Evolutionary conservation across 1,140 invertebrate species (phyloP).

Genomic region (Orussus abietinus): DNA sequence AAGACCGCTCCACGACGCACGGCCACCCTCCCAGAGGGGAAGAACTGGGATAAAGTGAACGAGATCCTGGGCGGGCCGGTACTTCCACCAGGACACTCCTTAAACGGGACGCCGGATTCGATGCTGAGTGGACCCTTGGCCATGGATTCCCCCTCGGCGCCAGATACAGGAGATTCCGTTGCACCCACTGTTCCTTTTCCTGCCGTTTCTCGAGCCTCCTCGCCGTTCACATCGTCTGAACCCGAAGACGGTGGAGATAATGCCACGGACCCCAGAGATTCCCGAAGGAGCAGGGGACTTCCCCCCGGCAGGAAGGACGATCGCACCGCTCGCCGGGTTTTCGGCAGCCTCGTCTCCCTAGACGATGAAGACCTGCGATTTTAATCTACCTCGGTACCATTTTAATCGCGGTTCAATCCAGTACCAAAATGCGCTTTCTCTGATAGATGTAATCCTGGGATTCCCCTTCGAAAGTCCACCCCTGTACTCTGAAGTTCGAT

Average conservation of each 20-base stretch:
- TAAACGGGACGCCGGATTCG: constrained; percentile 36
- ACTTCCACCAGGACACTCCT: constrained; percentile 19
- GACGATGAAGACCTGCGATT: constrained; percentile 26
- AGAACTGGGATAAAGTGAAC: constrained; percentile 14
- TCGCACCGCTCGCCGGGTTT: constrained; percentile 21
- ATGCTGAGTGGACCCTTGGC: constrained; percentile 27
- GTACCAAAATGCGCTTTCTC: too few relatives aligned
- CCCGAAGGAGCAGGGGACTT: background rate
- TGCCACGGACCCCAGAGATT: background rate
- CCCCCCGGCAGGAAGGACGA: constrained; percentile 1
- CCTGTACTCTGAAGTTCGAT: too few relatives aligned
- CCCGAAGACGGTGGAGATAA: constrained; percentile 8
- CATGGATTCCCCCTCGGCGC: constrained; percentile 22
- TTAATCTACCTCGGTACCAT: too few relatives aligned
- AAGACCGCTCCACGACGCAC: constrained; percentile 28
- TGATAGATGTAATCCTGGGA: too few relatives aligned
- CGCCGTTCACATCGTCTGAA: constrained; percentile 14
- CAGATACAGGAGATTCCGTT: constrained; percentile 32
- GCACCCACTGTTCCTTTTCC: constrained; percentile 32
- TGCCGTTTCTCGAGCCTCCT: constrained; percentile 19
- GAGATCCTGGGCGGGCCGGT: constrained; percentile 19
- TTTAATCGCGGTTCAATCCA: too few relatives aligned
- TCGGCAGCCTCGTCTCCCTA: constrained; percentile 35
- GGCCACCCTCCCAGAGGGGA: constrained; percentile 38
- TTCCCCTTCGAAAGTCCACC: too few relatives aligned